These are phyloP conservation scores for Cerceris ruficornis DNA, from an alignment of 2,888 invertebrate genomes.

Conservation along the genomic window DNA sequence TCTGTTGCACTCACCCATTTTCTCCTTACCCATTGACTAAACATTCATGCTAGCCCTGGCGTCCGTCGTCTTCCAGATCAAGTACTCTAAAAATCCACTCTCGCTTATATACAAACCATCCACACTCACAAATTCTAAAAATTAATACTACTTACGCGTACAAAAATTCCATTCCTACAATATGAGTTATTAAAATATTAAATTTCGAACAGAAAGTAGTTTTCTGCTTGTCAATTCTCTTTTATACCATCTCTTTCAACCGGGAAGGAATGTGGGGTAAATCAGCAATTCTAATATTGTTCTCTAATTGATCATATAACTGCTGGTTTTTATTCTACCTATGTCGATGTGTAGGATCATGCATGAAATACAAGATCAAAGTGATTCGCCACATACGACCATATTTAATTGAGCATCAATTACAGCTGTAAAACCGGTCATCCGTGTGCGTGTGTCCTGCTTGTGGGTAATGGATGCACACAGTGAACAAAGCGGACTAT, in stretches of 20 bases:
- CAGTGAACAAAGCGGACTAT: neutral
- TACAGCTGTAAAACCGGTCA: constrained; percentile 22
- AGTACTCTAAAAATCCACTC: too few relatives aligned
- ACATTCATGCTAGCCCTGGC: too few relatives aligned
- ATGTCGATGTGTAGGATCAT: neutral
- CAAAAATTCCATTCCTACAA: too few relatives aligned
- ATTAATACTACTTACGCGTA: too few relatives aligned
- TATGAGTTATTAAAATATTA: too few relatives aligned
- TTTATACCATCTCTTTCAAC: neutral
- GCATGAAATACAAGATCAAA: constrained; percentile 46
- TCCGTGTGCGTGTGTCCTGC: constrained; percentile 27
- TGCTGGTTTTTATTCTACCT: neutral
- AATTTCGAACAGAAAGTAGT: neutral
- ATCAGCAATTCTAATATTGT: neutral
- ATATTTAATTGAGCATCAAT: constrained; percentile 53
- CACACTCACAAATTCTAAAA: too few relatives aligned
- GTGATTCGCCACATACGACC: constrained; percentile 32
- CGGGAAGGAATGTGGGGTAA: neutral
- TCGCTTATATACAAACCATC: too few relatives aligned
- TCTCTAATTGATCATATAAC: constrained; percentile 4
- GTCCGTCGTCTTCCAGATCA: too few relatives aligned
- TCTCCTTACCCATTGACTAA: too few relatives aligned
- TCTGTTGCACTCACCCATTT: too few relatives aligned
- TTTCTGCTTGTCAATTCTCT: neutral
- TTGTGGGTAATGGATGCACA: constrained; percentile 11